A percentile compares a stretch with the other conserved stretches of the same genome.
phyloP scores from a whole-genome alignment of 2,797 vertebrate genomes.

The Vultur gryphus region DNA sequence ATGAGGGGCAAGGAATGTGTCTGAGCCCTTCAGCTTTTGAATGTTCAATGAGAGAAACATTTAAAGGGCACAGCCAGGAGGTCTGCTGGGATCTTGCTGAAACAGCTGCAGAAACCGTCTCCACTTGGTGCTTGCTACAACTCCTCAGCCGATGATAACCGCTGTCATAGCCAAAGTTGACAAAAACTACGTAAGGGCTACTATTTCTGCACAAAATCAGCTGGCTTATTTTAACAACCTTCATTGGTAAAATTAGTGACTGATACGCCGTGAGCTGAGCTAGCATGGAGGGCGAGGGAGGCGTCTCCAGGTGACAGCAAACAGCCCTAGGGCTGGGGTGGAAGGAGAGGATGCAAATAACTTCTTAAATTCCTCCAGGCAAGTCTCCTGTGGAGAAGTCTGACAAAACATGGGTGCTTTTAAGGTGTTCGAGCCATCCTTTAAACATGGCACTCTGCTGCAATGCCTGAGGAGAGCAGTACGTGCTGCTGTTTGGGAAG shows the following conservation, averaged over 20 bases:
- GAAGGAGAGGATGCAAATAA: not conserved
- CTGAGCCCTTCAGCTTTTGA: not conserved
- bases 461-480: not conserved
- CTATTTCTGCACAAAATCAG: not conserved
- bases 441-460: not conserved
- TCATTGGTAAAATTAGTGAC: not conserved
- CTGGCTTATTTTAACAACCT: not conserved
- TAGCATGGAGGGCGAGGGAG: rapidly evolving
- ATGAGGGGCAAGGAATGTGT: not conserved
- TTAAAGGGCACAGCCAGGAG: not conserved
- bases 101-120: not conserved
- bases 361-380: not conserved
- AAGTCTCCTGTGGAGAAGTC: not conserved
- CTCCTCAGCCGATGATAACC: not conserved
- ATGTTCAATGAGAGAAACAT: not conserved
- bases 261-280: rapidly evolving
- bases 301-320: not conserved
- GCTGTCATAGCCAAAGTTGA: not conserved
- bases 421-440: not conserved
- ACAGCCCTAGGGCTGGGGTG: not conserved
- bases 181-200: not conserved
- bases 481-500: not conserved
- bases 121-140: not conserved
- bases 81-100: not conserved
- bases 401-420: not conserved